Evolutionary conservation across 2,797 vertebrate species (phyloP).

Genomic region (Picus viridis): DNA sequence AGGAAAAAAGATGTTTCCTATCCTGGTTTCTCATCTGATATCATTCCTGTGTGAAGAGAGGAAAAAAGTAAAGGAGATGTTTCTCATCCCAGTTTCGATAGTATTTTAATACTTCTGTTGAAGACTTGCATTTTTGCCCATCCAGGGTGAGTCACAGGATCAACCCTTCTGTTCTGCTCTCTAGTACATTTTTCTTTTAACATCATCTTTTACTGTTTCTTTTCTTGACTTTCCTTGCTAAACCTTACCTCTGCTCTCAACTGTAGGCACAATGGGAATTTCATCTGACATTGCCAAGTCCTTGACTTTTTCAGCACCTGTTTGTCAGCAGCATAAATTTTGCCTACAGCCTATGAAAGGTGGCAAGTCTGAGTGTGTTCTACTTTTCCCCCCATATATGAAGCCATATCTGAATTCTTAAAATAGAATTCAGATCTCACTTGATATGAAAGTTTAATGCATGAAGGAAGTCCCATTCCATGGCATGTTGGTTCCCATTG

Average conservation of each 20-base stretch:
- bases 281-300: background rate
- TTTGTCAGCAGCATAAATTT: too few species aligned
- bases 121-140: background rate
- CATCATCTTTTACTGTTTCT: background rate
- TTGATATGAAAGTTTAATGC: background rate
- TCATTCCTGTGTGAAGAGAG: background rate
- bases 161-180: background rate
- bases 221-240: background rate
- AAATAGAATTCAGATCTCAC: background rate
- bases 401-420: background rate
- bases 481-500: background rate
- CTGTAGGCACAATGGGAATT: rapidly evolving
- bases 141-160: background rate
- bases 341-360: background rate
- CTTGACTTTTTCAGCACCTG: background rate
- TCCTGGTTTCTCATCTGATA: background rate
- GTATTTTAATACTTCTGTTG: background rate
- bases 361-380: background rate
- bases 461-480: background rate
- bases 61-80: too few species aligned
- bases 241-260: background rate
- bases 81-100: background rate
- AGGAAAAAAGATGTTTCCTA: background rate
- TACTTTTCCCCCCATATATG: background rate
- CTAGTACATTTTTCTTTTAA: background rate